Conservation (phyloP, 2,113 vertebrate genomes). For the Saccopteryx leptura region DNA sequence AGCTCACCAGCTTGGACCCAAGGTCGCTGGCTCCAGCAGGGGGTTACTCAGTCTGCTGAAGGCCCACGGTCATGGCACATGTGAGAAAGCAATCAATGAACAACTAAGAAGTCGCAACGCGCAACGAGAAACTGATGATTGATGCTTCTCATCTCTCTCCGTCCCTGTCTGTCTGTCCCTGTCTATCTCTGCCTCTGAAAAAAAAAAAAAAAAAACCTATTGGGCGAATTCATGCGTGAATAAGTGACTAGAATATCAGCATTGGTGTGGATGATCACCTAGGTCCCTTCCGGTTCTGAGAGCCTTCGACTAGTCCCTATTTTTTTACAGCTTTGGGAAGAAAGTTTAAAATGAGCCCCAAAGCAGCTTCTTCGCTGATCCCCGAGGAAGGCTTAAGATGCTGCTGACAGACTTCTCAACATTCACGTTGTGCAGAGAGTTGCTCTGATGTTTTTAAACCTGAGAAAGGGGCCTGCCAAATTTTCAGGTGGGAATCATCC, state of each 20-base stretch:
- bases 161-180: no score
- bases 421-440: constrained; percentile 69
- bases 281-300: constrained; percentile 65
- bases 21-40: no score
- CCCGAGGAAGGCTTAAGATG: constrained; percentile 10
- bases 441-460: constrained; percentile 47
- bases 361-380: constrained; percentile 55
- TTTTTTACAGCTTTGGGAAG: constrained; percentile 73
- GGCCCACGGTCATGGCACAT: no score
- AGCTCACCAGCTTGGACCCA: no score
- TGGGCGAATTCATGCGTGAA: constrained; percentile 55
- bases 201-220: no score
- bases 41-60: no score
- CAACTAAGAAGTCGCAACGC: no score
- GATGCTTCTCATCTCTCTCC: no score
- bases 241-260: constrained; percentile 35
- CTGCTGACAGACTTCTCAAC: constrained; percentile 73
- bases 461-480: neutral
- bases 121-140: no score
- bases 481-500: neutral
- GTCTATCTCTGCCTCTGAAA: no score
- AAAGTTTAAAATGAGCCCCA: constrained; percentile 74
- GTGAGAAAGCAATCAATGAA: no score
- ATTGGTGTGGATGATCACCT: neutral
- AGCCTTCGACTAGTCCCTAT: constrained; percentile 60